Evolutionary conservation across 2,113 vertebrate species (phyloP).

Genomic region (Mastomys coucha): DNA sequence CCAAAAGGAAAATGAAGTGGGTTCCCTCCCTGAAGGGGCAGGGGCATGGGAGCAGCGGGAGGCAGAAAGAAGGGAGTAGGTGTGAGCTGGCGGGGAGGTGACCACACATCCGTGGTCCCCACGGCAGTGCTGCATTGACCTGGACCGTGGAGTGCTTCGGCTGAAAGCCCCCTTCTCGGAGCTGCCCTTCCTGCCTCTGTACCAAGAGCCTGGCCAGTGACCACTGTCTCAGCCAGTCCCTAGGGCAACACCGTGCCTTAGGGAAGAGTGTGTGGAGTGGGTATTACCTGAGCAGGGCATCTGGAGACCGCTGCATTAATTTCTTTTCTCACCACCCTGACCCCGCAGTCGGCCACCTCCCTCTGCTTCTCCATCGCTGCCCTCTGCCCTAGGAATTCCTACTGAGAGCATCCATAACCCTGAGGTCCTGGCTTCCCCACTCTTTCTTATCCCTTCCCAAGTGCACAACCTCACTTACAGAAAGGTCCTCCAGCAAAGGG

Average conservation of each 20-base stretch:
- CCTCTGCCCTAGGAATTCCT: not conserved
- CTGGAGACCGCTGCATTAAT: conserved; percentile 1
- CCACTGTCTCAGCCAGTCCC: not conserved
- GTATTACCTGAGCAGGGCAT: not conserved
- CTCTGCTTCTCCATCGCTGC: conserved; percentile 64
- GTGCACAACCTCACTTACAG: not conserved
- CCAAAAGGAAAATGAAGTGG: not conserved
- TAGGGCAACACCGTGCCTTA: conserved; percentile 33
- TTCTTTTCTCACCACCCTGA: not conserved
- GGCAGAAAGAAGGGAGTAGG: no score
- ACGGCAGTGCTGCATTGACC: conserved; percentile 93
- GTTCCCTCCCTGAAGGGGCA: not conserved
- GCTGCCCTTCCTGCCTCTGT: conserved; percentile 91
- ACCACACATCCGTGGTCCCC: not conserved
- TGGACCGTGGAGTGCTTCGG: conserved; percentile 89
- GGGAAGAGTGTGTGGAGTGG: conserved; percentile 6
- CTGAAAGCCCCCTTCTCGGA: conserved; percentile 89
- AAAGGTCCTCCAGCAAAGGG: not conserved
- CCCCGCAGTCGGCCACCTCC: not conserved
- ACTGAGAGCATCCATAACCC: not conserved
- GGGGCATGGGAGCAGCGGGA: not conserved
- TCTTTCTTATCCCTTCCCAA: not conserved
- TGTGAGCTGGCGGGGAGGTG: not conserved
- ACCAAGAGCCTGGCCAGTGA: conserved; percentile 84
- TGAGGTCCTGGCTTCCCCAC: not conserved